Evolutionary conservation across 1,140 invertebrate species (phyloP), one percentile per base, ranked within the genome.

Genomic region (Wasmannia auropunctata): DNA sequence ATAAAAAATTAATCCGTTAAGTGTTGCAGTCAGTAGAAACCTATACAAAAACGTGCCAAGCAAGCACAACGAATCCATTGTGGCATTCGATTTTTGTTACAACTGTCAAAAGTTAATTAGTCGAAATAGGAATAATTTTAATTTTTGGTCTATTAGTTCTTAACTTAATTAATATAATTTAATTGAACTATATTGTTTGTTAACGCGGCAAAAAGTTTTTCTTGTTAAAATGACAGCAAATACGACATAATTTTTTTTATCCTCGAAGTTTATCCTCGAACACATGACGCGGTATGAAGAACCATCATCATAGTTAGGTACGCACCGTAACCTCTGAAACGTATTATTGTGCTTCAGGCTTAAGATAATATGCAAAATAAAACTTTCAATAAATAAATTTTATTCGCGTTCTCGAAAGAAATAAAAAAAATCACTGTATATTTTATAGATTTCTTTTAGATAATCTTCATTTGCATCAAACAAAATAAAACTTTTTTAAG

Each of bases 271-370:
- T 91, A 90, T 91, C 90, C 89, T 94, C 89, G 92, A 87, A 92
- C 85, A 81, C 92, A 92, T 79, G 92, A 92, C 51, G 89, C 69
- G 67, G 93, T 94, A 77, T 94, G 92, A 87, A 94, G 94, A 60
- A 94, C 89, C 91, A 90, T 91, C 93, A 94, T 92, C 94, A 94
- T 94, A 91, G 91, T 81, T 91, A 94, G 86, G 90, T 94, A 94
- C 46, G 92, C 91, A 65, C 91, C 94, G 72, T 92, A 93, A 85
- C 89, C 91, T 91, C 94, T 94, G 94, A 94, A 94, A 94, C 90
- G 91, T 88, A 93, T 91, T 69, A 81, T 81, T 67, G 46, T 81
- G 10, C n/a, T 40, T 77, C 43, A 80, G 31, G 51, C 34, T 74
- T 46, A 43, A 74, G 16, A 43, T 40, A 79, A 80, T 74, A 60